phyloP scores from a whole-genome alignment of 2,888 invertebrate species.

The Macaria notata region DNA sequence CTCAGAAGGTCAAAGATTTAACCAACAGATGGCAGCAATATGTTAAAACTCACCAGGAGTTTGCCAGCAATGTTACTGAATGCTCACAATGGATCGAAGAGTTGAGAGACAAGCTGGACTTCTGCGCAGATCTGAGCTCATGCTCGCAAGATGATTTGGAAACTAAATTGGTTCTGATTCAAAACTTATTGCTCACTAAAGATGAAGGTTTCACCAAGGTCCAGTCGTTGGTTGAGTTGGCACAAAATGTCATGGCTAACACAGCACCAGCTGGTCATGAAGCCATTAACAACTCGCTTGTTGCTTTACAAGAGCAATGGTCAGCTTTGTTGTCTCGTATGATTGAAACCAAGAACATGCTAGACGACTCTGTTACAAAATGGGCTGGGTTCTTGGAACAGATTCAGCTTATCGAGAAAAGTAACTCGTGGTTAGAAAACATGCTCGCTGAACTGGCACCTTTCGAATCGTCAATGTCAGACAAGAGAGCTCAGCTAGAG shows the following conservation, averaged over 20 bases:
- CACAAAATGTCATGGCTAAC: conserved; percentile 94
- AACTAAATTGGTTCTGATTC: conserved; percentile 90
- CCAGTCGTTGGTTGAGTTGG: conserved; percentile 93
- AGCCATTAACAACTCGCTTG: conserved; percentile 91
- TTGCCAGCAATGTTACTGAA: conserved; percentile 89
- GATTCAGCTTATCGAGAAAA: conserved; percentile 92
- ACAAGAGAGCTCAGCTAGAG: conserved; percentile 93
- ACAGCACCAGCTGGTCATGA: conserved; percentile 95
- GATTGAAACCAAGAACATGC: conserved; percentile 93
- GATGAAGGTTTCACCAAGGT: conserved; percentile 96
- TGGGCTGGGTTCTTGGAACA: conserved; percentile 96
- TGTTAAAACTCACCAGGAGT: conserved; percentile 93
- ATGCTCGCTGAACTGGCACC: conserved; percentile 88
- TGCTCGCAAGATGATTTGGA: conserved; percentile 93
- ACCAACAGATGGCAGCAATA: conserved; percentile 96
- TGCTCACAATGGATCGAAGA: conserved; percentile 93
- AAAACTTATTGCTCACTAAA: conserved; percentile 94
- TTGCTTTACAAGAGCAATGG: conserved; percentile 94
- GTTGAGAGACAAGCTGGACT: conserved; percentile 91
- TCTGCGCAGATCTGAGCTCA: conserved; percentile 91
- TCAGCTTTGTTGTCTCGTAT: conserved; percentile 92
- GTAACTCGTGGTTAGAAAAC: conserved; percentile 89
- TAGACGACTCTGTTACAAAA: conserved; percentile 94
- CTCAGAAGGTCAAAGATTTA: conserved; percentile 94
- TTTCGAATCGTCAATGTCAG: conserved; percentile 90